These are phyloP conservation scores for Orgyia antiqua DNA, from an alignment of 2,888 invertebrate species.

Conservation along the genomic window DNA sequence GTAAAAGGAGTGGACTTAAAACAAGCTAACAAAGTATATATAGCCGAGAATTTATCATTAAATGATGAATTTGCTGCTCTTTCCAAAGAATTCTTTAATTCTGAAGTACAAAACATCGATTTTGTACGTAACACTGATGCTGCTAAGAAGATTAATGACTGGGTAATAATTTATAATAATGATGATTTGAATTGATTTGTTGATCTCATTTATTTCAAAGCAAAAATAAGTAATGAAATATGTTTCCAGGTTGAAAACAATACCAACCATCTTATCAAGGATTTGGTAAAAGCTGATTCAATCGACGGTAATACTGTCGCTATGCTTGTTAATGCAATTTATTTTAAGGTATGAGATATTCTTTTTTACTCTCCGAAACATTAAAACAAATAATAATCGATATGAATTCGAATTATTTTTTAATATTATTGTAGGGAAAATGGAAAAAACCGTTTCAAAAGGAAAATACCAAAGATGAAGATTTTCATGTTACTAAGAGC, in stretches of 20 bases:
- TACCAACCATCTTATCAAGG: constrained; percentile 59
- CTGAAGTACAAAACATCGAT: constrained; percentile 79
- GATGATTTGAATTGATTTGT: no score
- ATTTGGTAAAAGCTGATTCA: constrained; percentile 77
- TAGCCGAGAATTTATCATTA: constrained; percentile 67
- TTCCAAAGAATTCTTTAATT: constrained; percentile 77
- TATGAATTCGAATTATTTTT: neutral
- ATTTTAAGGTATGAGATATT: constrained; percentile 86
- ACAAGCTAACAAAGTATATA: constrained; percentile 84
- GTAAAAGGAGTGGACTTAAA: constrained; percentile 74
- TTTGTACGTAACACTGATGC: constrained; percentile 70
- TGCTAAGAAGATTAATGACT: constrained; percentile 83
- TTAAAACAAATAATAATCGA: neutral
- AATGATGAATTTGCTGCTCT: constrained; percentile 73
- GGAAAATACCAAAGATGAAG: constrained; percentile 68
- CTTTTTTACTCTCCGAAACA: no score
- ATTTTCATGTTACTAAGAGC: constrained; percentile 80
- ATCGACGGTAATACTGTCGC: constrained; percentile 76
- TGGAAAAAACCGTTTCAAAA: constrained; percentile 83
- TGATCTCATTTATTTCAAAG: no score
- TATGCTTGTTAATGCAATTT: constrained; percentile 89
- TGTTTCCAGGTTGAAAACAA: constrained; percentile 59
- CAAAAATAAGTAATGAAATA: no score
- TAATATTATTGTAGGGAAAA: constrained; percentile 57
- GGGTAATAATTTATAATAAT: no score